phyloP scores from a whole-genome alignment of 1,140 invertebrate species.

The Oncopodura yosiiana region DNA sequence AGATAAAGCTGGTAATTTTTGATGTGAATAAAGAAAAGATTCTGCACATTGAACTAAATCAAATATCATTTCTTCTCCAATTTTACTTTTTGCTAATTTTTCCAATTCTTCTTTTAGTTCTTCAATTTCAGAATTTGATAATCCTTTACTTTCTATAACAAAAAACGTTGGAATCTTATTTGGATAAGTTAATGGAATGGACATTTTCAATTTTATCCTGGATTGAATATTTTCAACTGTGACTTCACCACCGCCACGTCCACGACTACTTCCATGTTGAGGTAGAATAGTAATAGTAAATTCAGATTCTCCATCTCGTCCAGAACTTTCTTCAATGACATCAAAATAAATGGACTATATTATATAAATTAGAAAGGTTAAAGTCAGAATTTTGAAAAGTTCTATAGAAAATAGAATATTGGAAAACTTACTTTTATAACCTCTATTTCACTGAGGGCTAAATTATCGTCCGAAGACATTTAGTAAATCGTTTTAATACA shows the following conservation, averaged over 20 bases:
- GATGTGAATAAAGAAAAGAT: conserved; percentile 30
- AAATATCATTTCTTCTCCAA: conserved; percentile 35
- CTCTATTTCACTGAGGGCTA: conserved; percentile 26
- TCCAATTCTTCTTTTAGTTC: conserved; percentile 26
- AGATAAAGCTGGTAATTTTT: conserved; percentile 24
- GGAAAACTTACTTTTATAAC: conserved; percentile 22
- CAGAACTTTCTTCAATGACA: conserved; percentile 18
- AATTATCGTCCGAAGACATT: not conserved
- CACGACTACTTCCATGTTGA: conserved; percentile 27
- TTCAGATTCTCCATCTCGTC: not conserved
- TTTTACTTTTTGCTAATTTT: conserved; percentile 5
- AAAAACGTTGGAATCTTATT: conserved; percentile 25
- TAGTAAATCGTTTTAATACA: not conserved
- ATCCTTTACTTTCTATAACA: conserved; percentile 22
- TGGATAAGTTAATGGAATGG: conserved; percentile 28
- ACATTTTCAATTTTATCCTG: too few species aligned
- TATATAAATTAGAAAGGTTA: not conserved
- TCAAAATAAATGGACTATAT: conserved; percentile 29
- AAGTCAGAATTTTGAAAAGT: too few species aligned
- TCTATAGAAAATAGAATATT: not conserved
- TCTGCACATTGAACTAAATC: conserved; percentile 22
- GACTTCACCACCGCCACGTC: not conserved
- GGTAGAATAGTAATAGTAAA: conserved; percentile 21
- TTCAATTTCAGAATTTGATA: conserved; percentile 25
- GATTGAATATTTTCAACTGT: conserved; percentile 9